Conservation (phyloP, 2,888 invertebrate genomes). For the Rotaria magnacalcarata region DNA sequence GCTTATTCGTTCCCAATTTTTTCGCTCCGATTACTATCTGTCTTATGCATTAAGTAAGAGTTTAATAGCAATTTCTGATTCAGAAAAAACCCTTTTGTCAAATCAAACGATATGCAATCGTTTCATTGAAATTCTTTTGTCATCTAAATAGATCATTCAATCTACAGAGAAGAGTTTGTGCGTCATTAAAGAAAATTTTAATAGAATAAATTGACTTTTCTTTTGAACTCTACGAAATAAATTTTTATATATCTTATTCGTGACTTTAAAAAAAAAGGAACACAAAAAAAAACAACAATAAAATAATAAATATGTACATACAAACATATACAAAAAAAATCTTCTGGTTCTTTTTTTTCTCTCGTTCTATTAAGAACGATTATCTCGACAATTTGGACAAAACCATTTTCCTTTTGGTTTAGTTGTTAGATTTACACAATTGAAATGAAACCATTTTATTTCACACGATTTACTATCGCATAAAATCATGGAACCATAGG, state of each 20-base stretch:
- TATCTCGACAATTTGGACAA: constrained; percentile 47
- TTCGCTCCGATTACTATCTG: too few species aligned
- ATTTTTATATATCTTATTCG: constrained; percentile 12
- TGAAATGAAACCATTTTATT: constrained; percentile 49
- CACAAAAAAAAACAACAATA: constrained; percentile 20
- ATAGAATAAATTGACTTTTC: not conserved
- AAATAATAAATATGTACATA: constrained; percentile 35
- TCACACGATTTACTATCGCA: constrained; percentile 49
- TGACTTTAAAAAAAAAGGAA: not conserved
- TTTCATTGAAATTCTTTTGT: too few species aligned
- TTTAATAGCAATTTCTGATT: too few species aligned
- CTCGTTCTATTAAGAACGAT: not conserved
- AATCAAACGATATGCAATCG: too few species aligned
- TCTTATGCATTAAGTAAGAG: too few species aligned
- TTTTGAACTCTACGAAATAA: not conserved
- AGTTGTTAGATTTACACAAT: constrained; percentile 47
- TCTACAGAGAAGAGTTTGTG: too few species aligned
- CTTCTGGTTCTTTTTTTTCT: not conserved
- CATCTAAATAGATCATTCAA: too few species aligned
- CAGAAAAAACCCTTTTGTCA: too few species aligned
- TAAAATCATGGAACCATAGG: constrained; percentile 47
- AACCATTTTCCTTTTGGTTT: constrained; percentile 48
- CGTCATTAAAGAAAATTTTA: too few species aligned
- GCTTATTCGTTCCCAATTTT: too few species aligned
- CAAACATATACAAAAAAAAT: constrained; percentile 13